These are phyloP conservation scores for Helicoverpa armigera DNA, from an alignment of 1,140 invertebrate species.

Conservation along the genomic window DNA sequence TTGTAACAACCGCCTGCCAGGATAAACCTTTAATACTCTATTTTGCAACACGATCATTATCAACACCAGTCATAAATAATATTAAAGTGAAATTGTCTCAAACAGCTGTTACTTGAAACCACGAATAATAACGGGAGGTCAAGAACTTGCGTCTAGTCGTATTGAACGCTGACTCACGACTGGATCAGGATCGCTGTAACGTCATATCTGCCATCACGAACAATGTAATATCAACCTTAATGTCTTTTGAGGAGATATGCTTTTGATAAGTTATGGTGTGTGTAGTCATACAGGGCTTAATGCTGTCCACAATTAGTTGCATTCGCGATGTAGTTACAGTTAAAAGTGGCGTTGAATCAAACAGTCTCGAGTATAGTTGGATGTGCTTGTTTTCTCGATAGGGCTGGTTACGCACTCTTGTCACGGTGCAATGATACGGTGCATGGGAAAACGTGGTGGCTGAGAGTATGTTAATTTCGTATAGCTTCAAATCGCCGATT, in stretches of 20 bases:
- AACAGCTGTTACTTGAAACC: constrained; percentile 53
- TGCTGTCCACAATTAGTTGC: constrained; percentile 41
- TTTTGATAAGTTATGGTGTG: neutral
- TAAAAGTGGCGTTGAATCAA: constrained; percentile 38
- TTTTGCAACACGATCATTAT: constrained; percentile 39
- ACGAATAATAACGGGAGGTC: constrained; percentile 53
- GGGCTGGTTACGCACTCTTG: constrained; percentile 21
- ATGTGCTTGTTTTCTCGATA: constrained; percentile 29
- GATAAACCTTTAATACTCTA: constrained; percentile 3
- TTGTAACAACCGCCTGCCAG: neutral
- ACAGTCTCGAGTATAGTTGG: constrained; percentile 16
- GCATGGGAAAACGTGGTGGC: constrained; percentile 4
- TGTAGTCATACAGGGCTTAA: constrained; percentile 9
- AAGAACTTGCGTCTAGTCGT: constrained; percentile 58
- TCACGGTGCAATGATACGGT: neutral
- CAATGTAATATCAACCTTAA: constrained; percentile 20
- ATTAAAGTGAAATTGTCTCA: constrained; percentile 28
- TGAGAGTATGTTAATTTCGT: neutral
- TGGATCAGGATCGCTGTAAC: neutral
- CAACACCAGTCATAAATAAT: constrained; percentile 21
- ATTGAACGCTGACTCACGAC: constrained; percentile 59
- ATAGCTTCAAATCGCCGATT: too few species aligned
- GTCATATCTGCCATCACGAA: neutral
- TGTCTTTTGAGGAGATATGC: neutral
- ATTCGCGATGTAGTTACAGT: constrained; percentile 43